These are phyloP conservation scores for Trachelipus rathkii DNA, from an alignment of 1,140 invertebrate species.

Conservation along the genomic window DNA sequence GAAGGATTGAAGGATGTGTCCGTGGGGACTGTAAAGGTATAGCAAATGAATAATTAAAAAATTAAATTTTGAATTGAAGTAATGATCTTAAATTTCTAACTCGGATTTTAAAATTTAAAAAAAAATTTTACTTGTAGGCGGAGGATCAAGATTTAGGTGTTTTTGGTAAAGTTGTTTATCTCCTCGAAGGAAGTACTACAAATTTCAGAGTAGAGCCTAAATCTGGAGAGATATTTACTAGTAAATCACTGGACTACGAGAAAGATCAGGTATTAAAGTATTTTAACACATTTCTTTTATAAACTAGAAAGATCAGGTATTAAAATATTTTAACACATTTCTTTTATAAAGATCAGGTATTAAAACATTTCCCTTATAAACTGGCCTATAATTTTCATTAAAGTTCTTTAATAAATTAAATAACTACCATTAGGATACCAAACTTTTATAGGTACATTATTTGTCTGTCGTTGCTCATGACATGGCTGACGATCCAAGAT, in stretches of 20 bases:
- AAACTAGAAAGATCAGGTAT: too few relatives aligned
- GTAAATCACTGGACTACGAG: constrained; percentile 75
- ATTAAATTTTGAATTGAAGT: too few relatives aligned
- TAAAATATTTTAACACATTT: too few relatives aligned
- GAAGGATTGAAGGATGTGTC: constrained; percentile 67
- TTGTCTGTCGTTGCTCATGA: constrained; percentile 79
- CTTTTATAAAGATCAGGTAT: too few relatives aligned
- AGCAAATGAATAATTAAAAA: too few relatives aligned
- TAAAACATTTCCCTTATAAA: too few relatives aligned
- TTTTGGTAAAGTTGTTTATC: constrained; percentile 60
- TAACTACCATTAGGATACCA: not conserved
- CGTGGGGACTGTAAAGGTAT: constrained; percentile 74
- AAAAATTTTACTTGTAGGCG: constrained; percentile 38
- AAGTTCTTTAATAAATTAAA: constrained; percentile 16
- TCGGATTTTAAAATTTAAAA: too few relatives aligned
- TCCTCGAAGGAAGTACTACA: constrained; percentile 64
- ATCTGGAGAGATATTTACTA: constrained; percentile 72
- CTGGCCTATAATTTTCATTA: constrained; percentile 27
- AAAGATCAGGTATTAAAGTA: constrained; percentile 71
- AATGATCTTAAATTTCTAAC: too few relatives aligned
- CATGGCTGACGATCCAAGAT: constrained; percentile 72
- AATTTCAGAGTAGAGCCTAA: constrained; percentile 72
- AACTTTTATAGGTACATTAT: constrained; percentile 48
- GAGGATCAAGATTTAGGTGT: constrained; percentile 71
- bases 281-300: too few relatives aligned